phyloP scores from a whole-genome alignment of 2,113 vertebrate species.

The Kobus ellipsiprymnus region DNA sequence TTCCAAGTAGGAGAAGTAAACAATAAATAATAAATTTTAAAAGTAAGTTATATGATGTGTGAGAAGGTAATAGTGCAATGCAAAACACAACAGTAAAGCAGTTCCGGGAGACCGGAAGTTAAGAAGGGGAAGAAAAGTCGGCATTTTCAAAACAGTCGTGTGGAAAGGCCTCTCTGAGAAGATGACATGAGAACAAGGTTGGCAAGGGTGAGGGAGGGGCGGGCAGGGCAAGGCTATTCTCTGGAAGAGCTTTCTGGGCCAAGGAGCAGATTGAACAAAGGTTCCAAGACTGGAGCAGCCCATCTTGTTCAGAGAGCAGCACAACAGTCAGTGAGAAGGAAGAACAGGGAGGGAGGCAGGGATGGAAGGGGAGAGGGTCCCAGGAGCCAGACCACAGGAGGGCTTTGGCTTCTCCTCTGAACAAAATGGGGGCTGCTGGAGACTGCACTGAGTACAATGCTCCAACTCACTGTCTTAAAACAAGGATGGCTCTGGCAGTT shows the following conservation, averaged over 20 bases:
- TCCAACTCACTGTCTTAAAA: not conserved
- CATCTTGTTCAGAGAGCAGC: not conserved
- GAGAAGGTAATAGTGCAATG: not conserved
- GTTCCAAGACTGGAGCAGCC: not conserved
- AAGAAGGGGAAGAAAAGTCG: not conserved
- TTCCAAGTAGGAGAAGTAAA: not conserved
- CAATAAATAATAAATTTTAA: not conserved
- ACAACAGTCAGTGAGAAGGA: not conserved
- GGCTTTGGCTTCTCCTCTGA: not conserved
- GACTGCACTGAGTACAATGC: not conserved
- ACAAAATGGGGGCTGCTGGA: not conserved
- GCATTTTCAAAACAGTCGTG: not conserved
- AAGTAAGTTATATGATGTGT: not conserved
- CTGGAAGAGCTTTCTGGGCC: not conserved
- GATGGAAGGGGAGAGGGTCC: not conserved
- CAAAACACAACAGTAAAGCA: not conserved
- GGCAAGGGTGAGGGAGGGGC: not conserved
- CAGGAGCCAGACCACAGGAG: not conserved
- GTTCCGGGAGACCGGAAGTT: fast-evolving
- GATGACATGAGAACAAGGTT: no score
- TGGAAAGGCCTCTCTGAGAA: not conserved
- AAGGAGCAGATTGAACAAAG: not conserved
- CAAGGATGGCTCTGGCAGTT: not conserved
- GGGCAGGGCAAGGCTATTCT: not conserved
- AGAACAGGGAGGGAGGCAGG: not conserved